phyloP scores from a whole-genome alignment of 1,140 invertebrate species.

The Pseudomyrmex concolor region DNA sequence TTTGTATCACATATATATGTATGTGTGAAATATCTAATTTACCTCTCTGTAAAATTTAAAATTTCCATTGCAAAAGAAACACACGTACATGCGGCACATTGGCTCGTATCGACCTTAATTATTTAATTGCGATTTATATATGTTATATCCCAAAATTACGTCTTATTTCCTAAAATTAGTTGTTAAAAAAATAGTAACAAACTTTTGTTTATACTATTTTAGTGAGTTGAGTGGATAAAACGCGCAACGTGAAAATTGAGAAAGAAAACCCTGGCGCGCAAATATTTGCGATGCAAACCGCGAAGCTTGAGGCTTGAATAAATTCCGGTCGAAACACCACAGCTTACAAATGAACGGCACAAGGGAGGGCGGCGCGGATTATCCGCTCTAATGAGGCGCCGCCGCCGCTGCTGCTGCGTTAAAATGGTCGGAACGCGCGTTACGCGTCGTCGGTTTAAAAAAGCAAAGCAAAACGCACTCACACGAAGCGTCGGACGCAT shows the following conservation, averaged over 20 bases:
- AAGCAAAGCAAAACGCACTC: slow-evolving; percentile 25
- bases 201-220: too few species aligned
- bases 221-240: not conserved
- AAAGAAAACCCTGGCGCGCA: not conserved
- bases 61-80: too few species aligned
- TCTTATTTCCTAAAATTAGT: too few species aligned
- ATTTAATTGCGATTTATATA: too few species aligned
- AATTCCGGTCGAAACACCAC: not conserved
- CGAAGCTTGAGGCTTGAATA: not conserved
- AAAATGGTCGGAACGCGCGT: slow-evolving; percentile 21
- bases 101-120: too few species aligned
- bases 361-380: not conserved
- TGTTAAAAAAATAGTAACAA: too few species aligned
- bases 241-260: not conserved
- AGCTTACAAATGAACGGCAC: not conserved
- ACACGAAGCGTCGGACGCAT: slow-evolving; percentile 11
- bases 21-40: too few species aligned
- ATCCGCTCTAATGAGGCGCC: slow-evolving; percentile 24
- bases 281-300: not conserved
- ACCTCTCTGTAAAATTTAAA: too few species aligned
- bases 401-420: slow-evolving; percentile 3
- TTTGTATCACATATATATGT: too few species aligned
- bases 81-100: too few species aligned
- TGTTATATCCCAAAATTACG: too few species aligned
- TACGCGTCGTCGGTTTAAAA: slow-evolving; percentile 32